Evolutionary conservation across 2,797 vertebrate species (phyloP).

Genomic region (Chrysocyon brachyurus): DNA sequence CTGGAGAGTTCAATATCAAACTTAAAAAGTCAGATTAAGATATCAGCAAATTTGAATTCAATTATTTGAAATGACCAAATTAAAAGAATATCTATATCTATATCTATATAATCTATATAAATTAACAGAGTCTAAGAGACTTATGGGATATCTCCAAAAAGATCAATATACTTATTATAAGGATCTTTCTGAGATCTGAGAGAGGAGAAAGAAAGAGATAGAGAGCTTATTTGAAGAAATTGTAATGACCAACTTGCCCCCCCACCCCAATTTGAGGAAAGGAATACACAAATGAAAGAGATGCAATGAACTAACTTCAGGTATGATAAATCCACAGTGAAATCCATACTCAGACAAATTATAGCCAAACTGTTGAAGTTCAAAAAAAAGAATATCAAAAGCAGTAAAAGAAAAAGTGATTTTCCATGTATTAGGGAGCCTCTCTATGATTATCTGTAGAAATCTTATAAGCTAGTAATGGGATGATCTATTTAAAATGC

Average conservation of each 20-base stretch:
- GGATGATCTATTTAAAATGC: not conserved
- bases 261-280: not conserved
- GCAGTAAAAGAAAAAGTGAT: not conserved
- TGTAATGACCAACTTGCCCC: not conserved
- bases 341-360: not conserved
- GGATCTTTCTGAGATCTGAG: not conserved
- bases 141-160: not conserved
- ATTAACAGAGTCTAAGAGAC: not conserved
- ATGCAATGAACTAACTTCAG: not conserved
- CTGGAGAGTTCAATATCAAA: not conserved
- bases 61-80: not conserved
- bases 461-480: not conserved
- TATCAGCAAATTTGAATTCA: not conserved
- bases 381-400: not conserved
- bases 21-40: not conserved
- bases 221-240: not conserved
- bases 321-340: not conserved
- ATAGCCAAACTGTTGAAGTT: not conserved
- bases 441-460: not conserved
- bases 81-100: no score
- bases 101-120: no score
- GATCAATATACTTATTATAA: not conserved
- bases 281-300: not conserved
- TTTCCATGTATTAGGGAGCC: not conserved
- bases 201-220: not conserved